A percentile compares a stretch with the other conserved stretches of the same genome.
Conservation (phyloP, 2,888 invertebrate species). For the Limnephilus lunatus region DNA sequence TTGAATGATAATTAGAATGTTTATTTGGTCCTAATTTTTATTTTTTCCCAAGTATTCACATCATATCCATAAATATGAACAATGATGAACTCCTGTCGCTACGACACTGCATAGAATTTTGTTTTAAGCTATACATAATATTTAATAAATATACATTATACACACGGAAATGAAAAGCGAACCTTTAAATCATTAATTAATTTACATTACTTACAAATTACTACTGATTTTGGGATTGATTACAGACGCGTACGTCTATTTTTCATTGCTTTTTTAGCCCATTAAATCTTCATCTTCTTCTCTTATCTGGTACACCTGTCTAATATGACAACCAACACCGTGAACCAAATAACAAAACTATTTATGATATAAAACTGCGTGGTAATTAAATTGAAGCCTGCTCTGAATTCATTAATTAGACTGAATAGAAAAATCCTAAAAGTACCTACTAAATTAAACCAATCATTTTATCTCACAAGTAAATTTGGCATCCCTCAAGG, state of each 20-base stretch:
- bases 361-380: neutral
- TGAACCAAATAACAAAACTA: neutral
- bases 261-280: neutral
- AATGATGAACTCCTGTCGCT: too few relatives aligned
- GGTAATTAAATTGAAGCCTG: neutral
- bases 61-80: too few relatives aligned
- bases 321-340: neutral
- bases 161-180: neutral
- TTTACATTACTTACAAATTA: neutral
- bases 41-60: too few relatives aligned
- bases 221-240: neutral
- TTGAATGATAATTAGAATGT: too few relatives aligned
- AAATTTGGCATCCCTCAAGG: too few relatives aligned
- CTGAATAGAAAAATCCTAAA: neutral
- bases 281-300: neutral
- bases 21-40: too few relatives aligned
- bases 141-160: neutral
- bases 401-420: neutral
- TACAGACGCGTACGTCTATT: neutral
- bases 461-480: too few relatives aligned
- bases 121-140: neutral
- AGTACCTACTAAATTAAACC: too few relatives aligned
- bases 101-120: neutral
- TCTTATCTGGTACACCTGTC: neutral
- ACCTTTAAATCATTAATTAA: neutral